Base-by-base conservation (phyloP, 1,140 invertebrate genomes). In the Euschistus heros region DNA sequence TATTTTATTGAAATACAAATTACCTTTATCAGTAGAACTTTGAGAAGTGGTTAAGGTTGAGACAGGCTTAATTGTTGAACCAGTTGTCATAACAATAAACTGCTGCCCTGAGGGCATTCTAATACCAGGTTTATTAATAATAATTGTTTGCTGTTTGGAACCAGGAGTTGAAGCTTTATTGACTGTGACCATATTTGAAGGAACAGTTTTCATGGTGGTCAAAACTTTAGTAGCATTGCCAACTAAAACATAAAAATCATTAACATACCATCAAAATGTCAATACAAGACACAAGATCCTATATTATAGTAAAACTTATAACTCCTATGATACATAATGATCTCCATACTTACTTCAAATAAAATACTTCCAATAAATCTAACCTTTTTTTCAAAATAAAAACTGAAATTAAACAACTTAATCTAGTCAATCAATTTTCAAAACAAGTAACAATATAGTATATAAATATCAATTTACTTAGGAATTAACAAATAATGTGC, bases 31-130 rank as follows among this genome's bases (percentile, higher is more conserved):
- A 15, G 18, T 14, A 57, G 20, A 24, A 15, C 54, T 44, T 30
- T 61, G 59, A 13, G 59, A 17, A 18, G 81, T 84, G 13, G 84
- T 82, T 0, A 82, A 74, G 10, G 80, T 81, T 71, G 84, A 82
- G 52, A 85, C 80, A 22, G 84, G 81, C 63, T 85, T 78, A 22
- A 87, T 71, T 63, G 78, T 79, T 2, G 82, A 80, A 7, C 81
- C 84, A 2, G 85, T 85, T 14, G 85, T 86, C 0, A 88, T 86
- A n/a, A 89, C 84, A 47, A 86, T 81, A 27, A 86, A 84, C 69
- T 87, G 82, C 66, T 82, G 84, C 71, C 84, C 37, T 75, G 73
- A 57, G 80, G 76, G 20, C 80, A 79, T 14, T 79, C 80, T 2
- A 80, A 71, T 78, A 37, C 76, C 83, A 26, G 82, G 81, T 73